phyloP scores from a whole-genome alignment of 2,888 invertebrate genomes.

The Minunthozetes semirufus region DNA sequence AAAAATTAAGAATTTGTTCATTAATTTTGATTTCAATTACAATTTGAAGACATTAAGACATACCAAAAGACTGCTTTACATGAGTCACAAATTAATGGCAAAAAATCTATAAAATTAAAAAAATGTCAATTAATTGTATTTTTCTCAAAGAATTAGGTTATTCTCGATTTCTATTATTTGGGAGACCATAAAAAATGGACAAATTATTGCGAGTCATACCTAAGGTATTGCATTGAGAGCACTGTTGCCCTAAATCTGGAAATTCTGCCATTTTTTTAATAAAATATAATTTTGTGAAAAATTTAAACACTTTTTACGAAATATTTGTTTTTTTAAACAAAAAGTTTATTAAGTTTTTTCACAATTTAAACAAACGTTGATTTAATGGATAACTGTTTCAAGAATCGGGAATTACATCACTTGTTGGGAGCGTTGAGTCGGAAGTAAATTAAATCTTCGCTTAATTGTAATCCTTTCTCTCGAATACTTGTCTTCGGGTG shows the following conservation, averaged over 20 bases:
- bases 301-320: not conserved
- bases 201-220: slow-evolving; percentile 29
- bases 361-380: not conserved
- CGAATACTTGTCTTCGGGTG: slow-evolving; percentile 90
- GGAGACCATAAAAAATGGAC: too few relatives aligned
- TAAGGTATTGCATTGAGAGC: slow-evolving; percentile 30
- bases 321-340: not conserved
- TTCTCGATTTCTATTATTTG: too few relatives aligned
- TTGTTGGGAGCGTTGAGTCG: slow-evolving; percentile 72
- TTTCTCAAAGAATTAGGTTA: too few relatives aligned
- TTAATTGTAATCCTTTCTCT: slow-evolving; percentile 79
- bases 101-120: slow-evolving; percentile 31
- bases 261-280: slow-evolving; percentile 37
- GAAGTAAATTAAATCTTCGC: slow-evolving; percentile 75
- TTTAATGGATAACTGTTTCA: not conserved
- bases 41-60: not conserved
- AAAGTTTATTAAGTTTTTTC: not conserved
- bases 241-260: slow-evolving; percentile 36
- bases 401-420: slow-evolving; percentile 41
- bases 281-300: not conserved
- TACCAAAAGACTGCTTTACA: slow-evolving; percentile 37
- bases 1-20: not conserved
- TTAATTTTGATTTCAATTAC: not conserved
- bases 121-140: not conserved
- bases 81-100: slow-evolving; percentile 33